Percentiles rank a stretch among this genome's conserved stretches.
phyloP scores from a whole-genome alignment of 2,888 invertebrate genomes.

The Acholoe squamosa region DNA sequence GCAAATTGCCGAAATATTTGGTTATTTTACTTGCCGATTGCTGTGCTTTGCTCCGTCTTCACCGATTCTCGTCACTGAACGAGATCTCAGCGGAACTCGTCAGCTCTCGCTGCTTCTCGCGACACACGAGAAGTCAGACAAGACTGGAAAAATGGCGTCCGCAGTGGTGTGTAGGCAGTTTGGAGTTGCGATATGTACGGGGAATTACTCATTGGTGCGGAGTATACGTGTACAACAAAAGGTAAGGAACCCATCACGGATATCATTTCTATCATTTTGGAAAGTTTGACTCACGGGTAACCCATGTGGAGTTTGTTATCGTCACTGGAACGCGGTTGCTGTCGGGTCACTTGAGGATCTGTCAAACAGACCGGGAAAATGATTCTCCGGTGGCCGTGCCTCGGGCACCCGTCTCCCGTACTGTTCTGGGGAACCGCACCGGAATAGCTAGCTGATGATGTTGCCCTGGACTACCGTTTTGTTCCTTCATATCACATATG shows the following conservation, averaged over 20 bases:
- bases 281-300: conserved; percentile 25
- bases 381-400: too few relatives aligned
- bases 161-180: conserved; percentile 63
- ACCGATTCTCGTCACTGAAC: conserved; percentile 10
- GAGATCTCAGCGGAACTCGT: background rate
- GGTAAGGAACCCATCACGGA: conserved; percentile 37
- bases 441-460: too few relatives aligned
- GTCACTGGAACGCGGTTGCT: background rate
- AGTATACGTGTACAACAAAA: conserved; percentile 63
- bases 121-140: background rate
- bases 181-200: conserved; percentile 56
- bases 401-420: too few relatives aligned
- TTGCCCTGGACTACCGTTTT: too few relatives aligned
- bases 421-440: too few relatives aligned
- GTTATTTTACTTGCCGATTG: background rate
- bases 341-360: background rate
- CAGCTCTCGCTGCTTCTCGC: conserved; percentile 33
- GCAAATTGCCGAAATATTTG: conserved; percentile 33
- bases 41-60: background rate
- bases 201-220: conserved; percentile 62
- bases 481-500: too few relatives aligned
- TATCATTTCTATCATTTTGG: conserved; percentile 13
- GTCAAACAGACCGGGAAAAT: too few relatives aligned
- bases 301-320: conserved; percentile 37
- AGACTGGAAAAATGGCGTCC: conserved; percentile 59